Percentiles rank a stretch among this genome's conserved stretches.
phyloP scores from a whole-genome alignment of 2,797 vertebrate species.

The Geotrypetes seraphini region DNA sequence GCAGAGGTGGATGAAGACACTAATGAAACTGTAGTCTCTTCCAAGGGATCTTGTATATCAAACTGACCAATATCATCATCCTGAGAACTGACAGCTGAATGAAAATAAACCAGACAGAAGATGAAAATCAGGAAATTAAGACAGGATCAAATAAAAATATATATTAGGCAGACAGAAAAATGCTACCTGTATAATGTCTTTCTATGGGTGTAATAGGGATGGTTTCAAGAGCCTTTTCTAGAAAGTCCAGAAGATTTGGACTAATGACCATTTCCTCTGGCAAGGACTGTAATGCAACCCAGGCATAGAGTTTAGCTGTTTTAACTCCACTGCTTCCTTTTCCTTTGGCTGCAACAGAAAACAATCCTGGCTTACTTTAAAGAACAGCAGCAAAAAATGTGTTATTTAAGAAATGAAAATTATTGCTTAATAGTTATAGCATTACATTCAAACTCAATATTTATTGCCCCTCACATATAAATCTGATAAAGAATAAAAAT shows the following conservation, averaged over 20 bases:
- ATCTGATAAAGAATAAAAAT: no score
- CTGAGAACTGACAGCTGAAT: slow-evolving; percentile 74
- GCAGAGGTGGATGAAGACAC: slow-evolving; percentile 88
- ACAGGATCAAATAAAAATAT: not conserved
- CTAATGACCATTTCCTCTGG: slow-evolving; percentile 98
- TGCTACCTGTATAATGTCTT: slow-evolving; percentile 72
- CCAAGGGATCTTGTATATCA: slow-evolving; percentile 81
- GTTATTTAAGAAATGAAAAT: no score
- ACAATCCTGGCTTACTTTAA: no score
- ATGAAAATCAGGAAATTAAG: no score
- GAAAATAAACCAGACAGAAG: slow-evolving; percentile 18
- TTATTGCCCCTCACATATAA: no score
- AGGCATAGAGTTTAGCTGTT: slow-evolving; percentile 91
- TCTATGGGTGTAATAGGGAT: slow-evolving; percentile 96
- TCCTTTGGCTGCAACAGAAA: slow-evolving; percentile 82
- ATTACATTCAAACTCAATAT: no score
- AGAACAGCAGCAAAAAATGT: no score
- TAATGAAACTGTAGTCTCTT: slow-evolving; percentile 88
- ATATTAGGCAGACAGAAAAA: not conserved
- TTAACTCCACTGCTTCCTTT: slow-evolving; percentile 86
- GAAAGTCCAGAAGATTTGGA: slow-evolving; percentile 88
- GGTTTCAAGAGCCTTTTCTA: slow-evolving; percentile 95
- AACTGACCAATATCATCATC: slow-evolving; percentile 97
- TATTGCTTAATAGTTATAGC: no score
- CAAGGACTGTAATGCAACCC: slow-evolving; percentile 94